These are phyloP conservation scores for Sebastes steindachneri DNA, from an alignment of 2,797 vertebrate species.

Conservation along the genomic window DNA sequence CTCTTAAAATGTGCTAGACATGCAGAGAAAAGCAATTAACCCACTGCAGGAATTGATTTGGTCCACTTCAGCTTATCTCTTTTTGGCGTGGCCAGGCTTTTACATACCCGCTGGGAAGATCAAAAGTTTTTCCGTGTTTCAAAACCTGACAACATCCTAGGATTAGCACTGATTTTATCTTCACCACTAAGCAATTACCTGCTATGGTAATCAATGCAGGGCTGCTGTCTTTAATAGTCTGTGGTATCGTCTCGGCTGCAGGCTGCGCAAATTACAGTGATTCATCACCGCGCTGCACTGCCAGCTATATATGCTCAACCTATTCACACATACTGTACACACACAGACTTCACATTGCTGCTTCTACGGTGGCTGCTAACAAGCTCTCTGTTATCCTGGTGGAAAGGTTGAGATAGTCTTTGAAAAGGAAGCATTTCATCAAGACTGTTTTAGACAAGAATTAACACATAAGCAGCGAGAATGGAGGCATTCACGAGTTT, in stretches of 20 bases:
- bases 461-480: conserved; percentile 14
- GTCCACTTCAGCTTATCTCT: conserved; percentile 72
- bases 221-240: conserved; percentile 65
- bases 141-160: conserved; percentile 63
- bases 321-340: conserved; percentile 48
- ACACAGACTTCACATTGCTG: conserved; percentile 22
- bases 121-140: conserved; percentile 63
- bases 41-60: conserved; percentile 73
- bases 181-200: conserved; percentile 72
- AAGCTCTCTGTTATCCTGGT: background rate
- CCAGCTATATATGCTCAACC: conserved; percentile 56
- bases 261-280: conserved; percentile 72
- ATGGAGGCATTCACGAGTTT: background rate
- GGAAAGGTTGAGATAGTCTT: conserved; percentile 25
- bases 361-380: conserved; percentile 21
- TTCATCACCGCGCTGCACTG: conserved; percentile 70
- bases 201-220: conserved; percentile 75
- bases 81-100: conserved; percentile 56
- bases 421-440: conserved; percentile 15
- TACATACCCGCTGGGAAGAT: conserved; percentile 62
- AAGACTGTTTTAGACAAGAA: conserved; percentile 3
- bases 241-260: conserved; percentile 56
- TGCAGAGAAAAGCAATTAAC: conserved; percentile 77
- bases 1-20: conserved; percentile 65
- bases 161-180: conserved; percentile 75